phyloP scores from a whole-genome alignment of 2,797 vertebrate genomes.

The Gallinago solitaria region DNA sequence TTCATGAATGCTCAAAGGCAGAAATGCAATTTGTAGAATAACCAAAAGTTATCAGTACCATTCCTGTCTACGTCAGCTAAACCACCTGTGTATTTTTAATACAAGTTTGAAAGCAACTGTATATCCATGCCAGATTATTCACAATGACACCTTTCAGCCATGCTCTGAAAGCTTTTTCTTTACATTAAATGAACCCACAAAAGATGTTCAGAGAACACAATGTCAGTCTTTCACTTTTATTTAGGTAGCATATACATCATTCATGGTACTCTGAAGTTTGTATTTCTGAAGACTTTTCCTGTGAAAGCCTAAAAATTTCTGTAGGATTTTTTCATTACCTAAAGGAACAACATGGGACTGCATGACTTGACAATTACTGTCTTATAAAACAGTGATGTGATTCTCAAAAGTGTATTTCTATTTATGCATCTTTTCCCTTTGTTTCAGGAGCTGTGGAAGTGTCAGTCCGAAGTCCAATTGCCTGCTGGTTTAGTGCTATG shows the following conservation, averaged over 20 bases:
- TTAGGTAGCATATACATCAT: neutral
- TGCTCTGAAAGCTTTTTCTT: neutral
- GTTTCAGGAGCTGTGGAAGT: conserved; percentile 85
- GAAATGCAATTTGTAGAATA: neutral
- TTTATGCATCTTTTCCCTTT: neutral
- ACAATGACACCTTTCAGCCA: neutral
- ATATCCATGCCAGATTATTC: neutral
- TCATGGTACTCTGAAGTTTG: neutral
- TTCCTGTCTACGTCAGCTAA: neutral
- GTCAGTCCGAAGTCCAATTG: conserved; percentile 87
- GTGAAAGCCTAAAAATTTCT: neutral
- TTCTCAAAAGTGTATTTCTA: neutral
- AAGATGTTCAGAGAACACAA: neutral
- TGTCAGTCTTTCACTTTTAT: neutral
- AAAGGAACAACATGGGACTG: neutral
- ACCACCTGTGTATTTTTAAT: neutral
- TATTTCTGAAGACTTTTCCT: neutral
- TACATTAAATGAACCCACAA: neutral
- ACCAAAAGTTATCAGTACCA: neutral
- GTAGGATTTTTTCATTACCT: neutral
- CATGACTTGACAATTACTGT: neutral
- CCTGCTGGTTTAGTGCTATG: conserved; percentile 98
- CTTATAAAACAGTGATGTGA: neutral
- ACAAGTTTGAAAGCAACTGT: neutral
- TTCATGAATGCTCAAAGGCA: neutral